A percentile compares a stretch with the other conserved stretches of the same genome.
Conservation (phyloP, 1,140 invertebrate genomes). For the Diorhabda sublineata region DNA sequence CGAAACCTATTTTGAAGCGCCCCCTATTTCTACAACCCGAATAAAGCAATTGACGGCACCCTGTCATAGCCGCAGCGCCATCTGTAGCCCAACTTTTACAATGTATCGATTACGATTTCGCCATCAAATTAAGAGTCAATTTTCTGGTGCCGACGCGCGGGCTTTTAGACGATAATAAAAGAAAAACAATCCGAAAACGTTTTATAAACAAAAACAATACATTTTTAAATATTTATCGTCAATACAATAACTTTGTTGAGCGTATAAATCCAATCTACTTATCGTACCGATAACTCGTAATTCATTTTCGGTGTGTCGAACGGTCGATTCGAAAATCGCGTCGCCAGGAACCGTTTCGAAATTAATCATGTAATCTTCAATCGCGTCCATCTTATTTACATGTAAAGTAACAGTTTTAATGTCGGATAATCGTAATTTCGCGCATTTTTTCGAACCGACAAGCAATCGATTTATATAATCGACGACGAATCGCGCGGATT, state of each 20-base stretch:
- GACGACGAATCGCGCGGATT: constrained; percentile 55
- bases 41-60: no score
- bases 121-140: no score
- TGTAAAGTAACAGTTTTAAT: constrained; percentile 55
- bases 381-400: constrained; percentile 45
- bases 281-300: constrained; percentile 58
- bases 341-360: constrained; percentile 63
- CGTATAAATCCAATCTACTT: constrained; percentile 76
- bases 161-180: no score
- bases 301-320: constrained; percentile 46
- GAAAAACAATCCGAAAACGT: no score
- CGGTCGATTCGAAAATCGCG: constrained; percentile 72
- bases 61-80: no score
- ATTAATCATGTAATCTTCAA: constrained; percentile 55
- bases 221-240: constrained; percentile 69
- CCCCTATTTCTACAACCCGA: no score
- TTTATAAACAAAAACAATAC: constrained; percentile 65
- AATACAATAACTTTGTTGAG: constrained; percentile 72
- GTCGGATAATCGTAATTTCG: constrained; percentile 51
- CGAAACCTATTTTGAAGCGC: no score
- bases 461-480: constrained; percentile 61
- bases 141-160: no score
- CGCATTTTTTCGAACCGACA: constrained; percentile 56
- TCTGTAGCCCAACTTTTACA: no score
- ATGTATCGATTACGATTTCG: no score